A percentile compares a stretch with the other conserved stretches of the same genome.
Conservation (phyloP, 2,888 invertebrate species). For the Nemurella pictetii region DNA sequence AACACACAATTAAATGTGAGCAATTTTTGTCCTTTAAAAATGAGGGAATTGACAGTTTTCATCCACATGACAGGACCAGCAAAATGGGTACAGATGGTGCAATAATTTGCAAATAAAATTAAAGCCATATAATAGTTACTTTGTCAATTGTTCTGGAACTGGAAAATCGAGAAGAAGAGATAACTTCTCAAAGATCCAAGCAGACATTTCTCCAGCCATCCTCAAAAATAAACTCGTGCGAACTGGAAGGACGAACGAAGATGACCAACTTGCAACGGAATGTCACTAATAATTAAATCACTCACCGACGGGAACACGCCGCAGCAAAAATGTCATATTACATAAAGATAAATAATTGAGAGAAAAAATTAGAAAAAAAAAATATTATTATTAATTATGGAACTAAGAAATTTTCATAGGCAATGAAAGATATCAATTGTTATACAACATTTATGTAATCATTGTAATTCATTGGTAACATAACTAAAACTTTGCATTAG, state of each 20-base stretch:
- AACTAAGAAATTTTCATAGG: no score
- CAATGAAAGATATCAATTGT: no score
- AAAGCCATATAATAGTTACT: conserved; percentile 58
- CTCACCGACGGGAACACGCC: not conserved
- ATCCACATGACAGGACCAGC: no score
- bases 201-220: not conserved
- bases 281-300: not conserved
- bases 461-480: conserved; percentile 30
- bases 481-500: conserved; percentile 39
- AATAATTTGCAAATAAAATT: no score
- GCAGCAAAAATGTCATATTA: not conserved
- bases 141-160: conserved; percentile 69
- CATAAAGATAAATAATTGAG: not conserved
- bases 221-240: not conserved
- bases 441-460: conserved; percentile 37
- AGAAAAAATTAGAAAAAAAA: not conserved
- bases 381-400: no score
- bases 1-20: no score
- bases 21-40: no score
- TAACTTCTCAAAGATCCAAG: conserved; percentile 66
- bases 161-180: conserved; percentile 68
- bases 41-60: no score
- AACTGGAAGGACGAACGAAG: no score
- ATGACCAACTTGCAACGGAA: not conserved
- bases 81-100: no score